A percentile compares a stretch with the other conserved stretches of the same genome.
Evolutionary conservation across 2,113 vertebrate genomes (phyloP).

Genomic region (Perca fluviatilis): DNA sequence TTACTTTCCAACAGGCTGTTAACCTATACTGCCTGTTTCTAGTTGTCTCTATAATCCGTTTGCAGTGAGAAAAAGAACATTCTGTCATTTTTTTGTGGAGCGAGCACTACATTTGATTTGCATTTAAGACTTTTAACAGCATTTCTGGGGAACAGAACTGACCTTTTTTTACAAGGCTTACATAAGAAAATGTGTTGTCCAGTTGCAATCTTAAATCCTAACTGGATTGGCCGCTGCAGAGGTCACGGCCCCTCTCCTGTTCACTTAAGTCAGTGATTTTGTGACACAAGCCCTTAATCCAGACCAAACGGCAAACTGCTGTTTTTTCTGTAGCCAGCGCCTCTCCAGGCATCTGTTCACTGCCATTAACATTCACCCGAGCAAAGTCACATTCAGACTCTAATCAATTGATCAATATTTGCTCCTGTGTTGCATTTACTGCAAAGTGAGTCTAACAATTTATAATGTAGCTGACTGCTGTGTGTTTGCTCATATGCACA

Average conservation of each 20-base stretch:
- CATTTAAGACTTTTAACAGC: constrained; percentile 31
- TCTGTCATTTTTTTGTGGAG: constrained; percentile 27
- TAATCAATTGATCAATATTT: constrained; percentile 82
- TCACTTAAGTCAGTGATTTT: constrained; percentile 70
- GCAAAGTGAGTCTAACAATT: constrained; percentile 66
- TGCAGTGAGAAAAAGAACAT: constrained; percentile 12
- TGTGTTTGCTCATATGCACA: constrained; percentile 45
- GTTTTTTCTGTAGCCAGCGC: constrained; percentile 22
- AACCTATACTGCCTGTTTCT: background rate
- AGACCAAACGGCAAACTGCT: constrained; percentile 52
- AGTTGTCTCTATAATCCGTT: constrained; percentile 33
- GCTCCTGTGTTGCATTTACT: constrained; percentile 70
- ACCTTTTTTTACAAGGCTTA: constrained; percentile 25
- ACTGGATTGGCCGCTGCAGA: constrained; percentile 27
- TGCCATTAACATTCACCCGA: constrained; percentile 72
- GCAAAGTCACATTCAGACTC: constrained; percentile 80
- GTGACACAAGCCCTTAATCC: constrained; percentile 67
- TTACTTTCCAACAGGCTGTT: constrained; percentile 6
- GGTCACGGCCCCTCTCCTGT: constrained; percentile 62
- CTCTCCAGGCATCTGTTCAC: constrained; percentile 67
- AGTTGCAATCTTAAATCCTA: constrained; percentile 27
- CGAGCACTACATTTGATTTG: constrained; percentile 27
- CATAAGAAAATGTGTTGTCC: constrained; percentile 13
- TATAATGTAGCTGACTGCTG: constrained; percentile 52
- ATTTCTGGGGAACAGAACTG: constrained; percentile 8